phyloP scores from a whole-genome alignment of 1,140 invertebrate species.

The Parapsyche elsis region DNA sequence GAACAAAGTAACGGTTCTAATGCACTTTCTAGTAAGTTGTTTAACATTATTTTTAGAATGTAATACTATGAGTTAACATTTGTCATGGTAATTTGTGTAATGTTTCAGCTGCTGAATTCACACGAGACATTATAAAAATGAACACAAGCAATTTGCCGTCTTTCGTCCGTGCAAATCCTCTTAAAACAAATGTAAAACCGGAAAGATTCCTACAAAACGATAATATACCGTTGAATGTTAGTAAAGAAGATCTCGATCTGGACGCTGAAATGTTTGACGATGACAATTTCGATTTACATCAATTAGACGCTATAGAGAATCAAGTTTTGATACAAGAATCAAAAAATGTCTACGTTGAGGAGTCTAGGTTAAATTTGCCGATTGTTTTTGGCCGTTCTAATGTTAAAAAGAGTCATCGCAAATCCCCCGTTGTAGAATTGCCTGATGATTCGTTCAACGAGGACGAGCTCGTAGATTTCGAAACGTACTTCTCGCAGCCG shows the following conservation, averaged over 20 bases:
- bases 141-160: background rate
- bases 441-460: background rate
- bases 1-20: background rate
- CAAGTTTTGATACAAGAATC: constrained; percentile 38
- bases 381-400: constrained; percentile 23
- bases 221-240: background rate
- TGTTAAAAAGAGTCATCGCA: too few relatives aligned
- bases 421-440: too few relatives aligned
- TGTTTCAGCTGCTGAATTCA: background rate
- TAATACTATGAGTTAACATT: background rate
- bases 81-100: background rate
- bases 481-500: background rate
- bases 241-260: background rate
- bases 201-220: background rate
- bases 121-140: background rate
- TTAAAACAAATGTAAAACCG: background rate
- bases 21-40: background rate
- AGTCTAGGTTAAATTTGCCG: background rate
- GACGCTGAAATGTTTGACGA: constrained; percentile 49
- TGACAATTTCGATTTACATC: constrained; percentile 48
- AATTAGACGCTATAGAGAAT: constrained; percentile 47
- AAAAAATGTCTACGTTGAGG: background rate
- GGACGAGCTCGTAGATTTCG: background rate
- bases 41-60: background rate
- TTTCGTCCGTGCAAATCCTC: background rate